Percentiles rank a stretch among this genome's conserved stretches.
These are phyloP conservation scores for Hipposideros larvatus DNA, from an alignment of 2,797 vertebrate species.

Conservation along the genomic window DNA sequence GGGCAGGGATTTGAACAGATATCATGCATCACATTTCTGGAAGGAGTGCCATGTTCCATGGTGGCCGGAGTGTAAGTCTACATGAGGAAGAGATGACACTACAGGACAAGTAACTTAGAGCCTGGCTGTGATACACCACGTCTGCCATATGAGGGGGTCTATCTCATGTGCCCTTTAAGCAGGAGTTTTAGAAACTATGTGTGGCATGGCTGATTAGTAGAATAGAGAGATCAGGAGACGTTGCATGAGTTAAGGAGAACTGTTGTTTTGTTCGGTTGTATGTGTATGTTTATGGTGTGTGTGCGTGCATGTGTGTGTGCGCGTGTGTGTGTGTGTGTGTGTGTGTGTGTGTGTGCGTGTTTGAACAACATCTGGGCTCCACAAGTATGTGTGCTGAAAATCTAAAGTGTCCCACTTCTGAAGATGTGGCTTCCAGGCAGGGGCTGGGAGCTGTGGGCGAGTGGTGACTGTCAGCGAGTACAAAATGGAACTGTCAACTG, in stretches of 20 bases:
- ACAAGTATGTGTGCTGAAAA: fast-evolving
- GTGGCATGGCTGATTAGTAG: fast-evolving
- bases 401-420: fast-evolving
- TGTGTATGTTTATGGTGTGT: too few relatives aligned
- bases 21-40: not conserved
- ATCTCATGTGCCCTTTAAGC: not conserved
- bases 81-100: fast-evolving
- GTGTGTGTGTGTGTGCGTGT: too few relatives aligned
- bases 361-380: not conserved
- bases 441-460: fast-evolving
- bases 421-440: not conserved
- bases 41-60: fast-evolving
- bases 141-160: fast-evolving
- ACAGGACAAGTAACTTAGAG: too few relatives aligned
- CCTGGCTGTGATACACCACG: fast-evolving
- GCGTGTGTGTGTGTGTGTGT: not conserved
- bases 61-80: not conserved
- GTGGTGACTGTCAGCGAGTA: fast-evolving
- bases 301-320: not conserved
- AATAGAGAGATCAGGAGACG: not conserved
- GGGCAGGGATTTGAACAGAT: not conserved
- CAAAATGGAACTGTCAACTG: too few relatives aligned
- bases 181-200: not conserved
- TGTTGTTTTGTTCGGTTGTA: not conserved
- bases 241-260: fast-evolving